These are phyloP conservation scores for Drosophila maculinotata DNA, from an alignment of 2,888 invertebrate species.

Conservation along the genomic window DNA sequence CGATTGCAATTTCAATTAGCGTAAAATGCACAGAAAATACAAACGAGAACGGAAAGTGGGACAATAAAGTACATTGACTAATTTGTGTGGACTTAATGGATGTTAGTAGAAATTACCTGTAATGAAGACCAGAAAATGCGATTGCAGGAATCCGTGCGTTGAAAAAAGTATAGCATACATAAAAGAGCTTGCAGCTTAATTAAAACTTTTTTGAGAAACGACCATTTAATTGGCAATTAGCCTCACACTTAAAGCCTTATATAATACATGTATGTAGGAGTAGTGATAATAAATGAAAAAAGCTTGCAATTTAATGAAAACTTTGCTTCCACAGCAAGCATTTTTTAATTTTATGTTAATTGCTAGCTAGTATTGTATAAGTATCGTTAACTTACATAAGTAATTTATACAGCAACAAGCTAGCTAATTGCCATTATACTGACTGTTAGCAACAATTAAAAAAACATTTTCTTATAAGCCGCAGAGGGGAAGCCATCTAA, in stretches of 20 bases:
- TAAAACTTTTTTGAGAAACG: not conserved
- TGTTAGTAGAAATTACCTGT: conserved; percentile 21
- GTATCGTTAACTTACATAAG: too few species aligned
- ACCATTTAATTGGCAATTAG: not conserved
- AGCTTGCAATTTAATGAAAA: not conserved
- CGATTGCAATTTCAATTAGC: conserved; percentile 81
- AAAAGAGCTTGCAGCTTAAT: conserved; percentile 1
- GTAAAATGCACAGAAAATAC: conserved; percentile 67
- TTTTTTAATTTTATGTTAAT: not conserved
- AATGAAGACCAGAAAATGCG: conserved; percentile 12
- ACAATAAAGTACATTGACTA: conserved; percentile 15
- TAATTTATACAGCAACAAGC: conserved; percentile 39
- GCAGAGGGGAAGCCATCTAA: conserved; percentile 46
- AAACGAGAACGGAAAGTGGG: conserved; percentile 25
- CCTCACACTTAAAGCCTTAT: too few species aligned
- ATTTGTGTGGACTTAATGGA: conserved; percentile 18
- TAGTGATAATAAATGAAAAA: too few species aligned
- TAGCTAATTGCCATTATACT: conserved; percentile 67
- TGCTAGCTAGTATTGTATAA: conserved; percentile 5
- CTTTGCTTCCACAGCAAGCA: too few species aligned
- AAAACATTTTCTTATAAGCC: conserved; percentile 63
- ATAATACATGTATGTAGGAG: too few species aligned
- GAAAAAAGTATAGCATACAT: not conserved
- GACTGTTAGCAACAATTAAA: conserved; percentile 57
- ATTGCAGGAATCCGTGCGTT: conserved; percentile 1